Base-by-base conservation (phyloP, 2,888 invertebrate genomes). In the Temnothorax unifasciatus region DNA sequence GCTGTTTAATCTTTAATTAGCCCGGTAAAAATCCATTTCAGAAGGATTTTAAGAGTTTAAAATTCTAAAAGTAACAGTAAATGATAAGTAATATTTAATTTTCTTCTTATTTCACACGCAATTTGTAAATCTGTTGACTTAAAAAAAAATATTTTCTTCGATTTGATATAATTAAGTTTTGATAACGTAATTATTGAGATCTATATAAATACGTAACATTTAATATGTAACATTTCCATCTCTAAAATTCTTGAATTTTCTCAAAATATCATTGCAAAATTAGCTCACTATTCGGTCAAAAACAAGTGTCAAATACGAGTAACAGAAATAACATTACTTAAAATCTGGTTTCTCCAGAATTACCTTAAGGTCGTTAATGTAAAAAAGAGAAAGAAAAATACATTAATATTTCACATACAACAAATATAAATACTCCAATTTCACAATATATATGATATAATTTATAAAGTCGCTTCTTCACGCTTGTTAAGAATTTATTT, bases 1-100 rank as follows among this genome's bases (percentile, higher is more conserved):
- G 9, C 13, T 38, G 4, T 41, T 79, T 69, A 57, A 68, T 29
- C 21, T 18, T 47, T 47, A 52, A 64, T 34, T 52, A 64, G n/a
- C 21, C 8, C 1, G 18, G 1, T 54, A 38, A 59, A 74, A 74
- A 47, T 29, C 9, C 3, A 44, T n/a, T 44, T 59, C 13, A n/a
- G 8, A 44, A 59, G 25, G 1, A 57, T 38, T 44, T 44, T 25
- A n/a, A 34, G 52, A 38, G 11, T 18, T 34, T 11, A 3, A 13
- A 76, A 21, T 0, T 1, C 0, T 18, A 18, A 64, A 41, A 76
- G 18, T 50, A 38, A 63, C 2, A 63, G 2, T 44, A 29, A 15
- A 1, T 21, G 18, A 73, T 25, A 52, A 1, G 18, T 3, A 54
- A 34, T 71, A 6, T 25, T 73, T 73, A 34, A 66, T 15, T 68